Conservation (phyloP, 2,888 invertebrate genomes). For the Gymnoscelis rufifasciata region DNA sequence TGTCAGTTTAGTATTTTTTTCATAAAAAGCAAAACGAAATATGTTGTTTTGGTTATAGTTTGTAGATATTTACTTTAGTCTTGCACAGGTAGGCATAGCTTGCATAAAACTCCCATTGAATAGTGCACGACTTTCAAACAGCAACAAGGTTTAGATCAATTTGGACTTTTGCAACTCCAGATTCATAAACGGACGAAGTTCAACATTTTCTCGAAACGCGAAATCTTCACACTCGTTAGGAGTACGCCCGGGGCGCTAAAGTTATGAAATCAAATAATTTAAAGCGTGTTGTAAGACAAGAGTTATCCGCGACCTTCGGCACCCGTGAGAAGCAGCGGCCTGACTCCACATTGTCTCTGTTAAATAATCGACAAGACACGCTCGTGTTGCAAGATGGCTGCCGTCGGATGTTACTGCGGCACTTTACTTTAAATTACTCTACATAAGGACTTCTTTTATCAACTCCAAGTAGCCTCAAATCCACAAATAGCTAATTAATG, state of each 20-base stretch:
- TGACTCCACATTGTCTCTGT: constrained; percentile 70
- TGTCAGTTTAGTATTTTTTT: too few species aligned
- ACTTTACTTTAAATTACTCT: not conserved
- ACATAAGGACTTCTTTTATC: too few species aligned
- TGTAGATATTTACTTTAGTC: too few species aligned
- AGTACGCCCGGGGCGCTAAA: constrained; percentile 48
- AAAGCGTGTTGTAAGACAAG: constrained; percentile 69
- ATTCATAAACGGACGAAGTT: constrained; percentile 1
- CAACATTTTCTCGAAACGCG: constrained; percentile 23
- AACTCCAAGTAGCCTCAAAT: too few species aligned
- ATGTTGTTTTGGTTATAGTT: too few species aligned
- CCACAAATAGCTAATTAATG: too few species aligned
- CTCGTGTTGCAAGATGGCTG: constrained; percentile 51
- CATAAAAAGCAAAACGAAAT: too few species aligned
- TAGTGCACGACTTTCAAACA: too few species aligned
- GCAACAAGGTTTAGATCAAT: too few species aligned
- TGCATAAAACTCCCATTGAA: too few species aligned
- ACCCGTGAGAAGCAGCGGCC: constrained; percentile 68
- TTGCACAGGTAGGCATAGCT: too few species aligned
- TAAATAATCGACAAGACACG: constrained; percentile 72
- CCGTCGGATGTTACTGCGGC: constrained; percentile 3
- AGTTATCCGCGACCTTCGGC: constrained; percentile 73
- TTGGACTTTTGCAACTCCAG: not conserved
- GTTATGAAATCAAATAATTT: constrained; percentile 76
- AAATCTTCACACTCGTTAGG: constrained; percentile 33